Percentiles rank a stretch among this genome's conserved stretches.
phyloP scores from a whole-genome alignment of 2,888 invertebrate species.

The Magallana nippona region DNA sequence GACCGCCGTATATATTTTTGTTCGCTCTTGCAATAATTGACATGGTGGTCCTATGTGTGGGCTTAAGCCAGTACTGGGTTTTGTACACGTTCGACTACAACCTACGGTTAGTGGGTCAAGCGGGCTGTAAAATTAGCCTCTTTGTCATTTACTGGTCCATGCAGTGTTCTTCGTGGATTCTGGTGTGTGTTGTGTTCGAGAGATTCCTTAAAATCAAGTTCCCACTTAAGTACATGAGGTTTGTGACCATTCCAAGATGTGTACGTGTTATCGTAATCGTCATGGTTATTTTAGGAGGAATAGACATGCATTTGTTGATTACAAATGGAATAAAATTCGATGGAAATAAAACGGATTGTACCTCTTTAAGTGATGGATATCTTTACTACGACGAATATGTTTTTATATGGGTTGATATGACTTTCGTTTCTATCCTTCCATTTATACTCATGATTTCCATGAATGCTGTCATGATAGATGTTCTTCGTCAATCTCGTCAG shows the following conservation, averaged over 20 bases:
- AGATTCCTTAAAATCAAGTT: slow-evolving; percentile 32
- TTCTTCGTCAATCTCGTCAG: not conserved
- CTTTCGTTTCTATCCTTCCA: slow-evolving; percentile 52
- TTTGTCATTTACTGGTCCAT: slow-evolving; percentile 44
- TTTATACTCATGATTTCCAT: slow-evolving; percentile 56
- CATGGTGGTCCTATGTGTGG: slow-evolving; percentile 11
- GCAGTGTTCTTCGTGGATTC: slow-evolving; percentile 40
- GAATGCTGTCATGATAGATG: slow-evolving; percentile 52
- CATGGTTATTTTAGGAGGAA: not conserved
- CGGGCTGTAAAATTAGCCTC: slow-evolving; percentile 25
- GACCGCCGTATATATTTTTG: slow-evolving; percentile 14
- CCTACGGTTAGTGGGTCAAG: not conserved
- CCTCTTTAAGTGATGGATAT: slow-evolving; percentile 47
- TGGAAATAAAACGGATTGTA: slow-evolving; percentile 42
- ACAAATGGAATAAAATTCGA: slow-evolving; percentile 32
- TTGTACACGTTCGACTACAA: slow-evolving; percentile 4
- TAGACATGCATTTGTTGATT: slow-evolving; percentile 39
- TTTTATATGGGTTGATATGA: slow-evolving; percentile 59
- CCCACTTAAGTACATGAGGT: not conserved
- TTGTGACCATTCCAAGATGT: slow-evolving; percentile 35
- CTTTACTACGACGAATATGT: slow-evolving; percentile 58
- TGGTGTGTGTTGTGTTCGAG: slow-evolving; percentile 30
- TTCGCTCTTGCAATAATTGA: slow-evolving; percentile 17
- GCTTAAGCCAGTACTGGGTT: slow-evolving; percentile 35
- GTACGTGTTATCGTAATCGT: not conserved